Base-by-base conservation (phyloP, 1,140 invertebrate genomes). In the Musca domestica region DNA sequence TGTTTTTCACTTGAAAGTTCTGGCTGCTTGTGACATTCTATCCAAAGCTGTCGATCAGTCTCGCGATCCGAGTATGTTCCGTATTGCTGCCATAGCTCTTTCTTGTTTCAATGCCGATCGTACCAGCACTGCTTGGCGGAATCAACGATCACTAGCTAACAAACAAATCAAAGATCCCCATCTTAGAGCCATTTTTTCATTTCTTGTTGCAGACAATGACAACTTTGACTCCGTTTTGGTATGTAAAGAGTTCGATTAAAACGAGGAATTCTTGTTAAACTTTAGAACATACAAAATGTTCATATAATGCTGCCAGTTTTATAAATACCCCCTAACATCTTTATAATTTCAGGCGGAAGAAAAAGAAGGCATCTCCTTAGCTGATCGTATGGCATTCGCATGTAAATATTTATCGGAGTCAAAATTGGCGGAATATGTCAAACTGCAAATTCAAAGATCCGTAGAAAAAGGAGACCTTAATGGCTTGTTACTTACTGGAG, bases 301-400 rank as follows among this genome's bases (percentile, higher is more conserved):
- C n/a, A n/a, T n/a, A n/a, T n/a, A n/a, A n/a, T n/a, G n/a, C n/a
- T n/a, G n/a, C n/a, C n/a, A n/a, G n/a, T n/a, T n/a, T n/a, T n/a
- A n/a, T n/a, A n/a, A n/a, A n/a, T n/a, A n/a, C n/a, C n/a, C n/a
- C n/a, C n/a, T n/a, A n/a, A n/a, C n/a, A n/a, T n/a, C n/a, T n/a
- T n/a, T n/a, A 71, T 23, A 1, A 65, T 76, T 84, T 83, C 68
- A 94, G 88, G 89, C 90, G 74, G 93, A 96, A 82, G n/a, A n/a
- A n/a, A n/a, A n/a, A n/a, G 87, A 84, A 48, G 90, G 88, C n/a
- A 88, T 96, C 77, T 87, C 89, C 19, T 88, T 98, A 5, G 88
- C 92, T 72, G 96, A 98, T 83, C 85, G 94, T 74, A 89, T 98
- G 49, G 95, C 94, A n/a, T 98, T 98, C 86, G 95, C 95, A 27